Base-by-base conservation (phyloP, 2,113 vertebrate species). In the Brevimyrus niger region DNA sequence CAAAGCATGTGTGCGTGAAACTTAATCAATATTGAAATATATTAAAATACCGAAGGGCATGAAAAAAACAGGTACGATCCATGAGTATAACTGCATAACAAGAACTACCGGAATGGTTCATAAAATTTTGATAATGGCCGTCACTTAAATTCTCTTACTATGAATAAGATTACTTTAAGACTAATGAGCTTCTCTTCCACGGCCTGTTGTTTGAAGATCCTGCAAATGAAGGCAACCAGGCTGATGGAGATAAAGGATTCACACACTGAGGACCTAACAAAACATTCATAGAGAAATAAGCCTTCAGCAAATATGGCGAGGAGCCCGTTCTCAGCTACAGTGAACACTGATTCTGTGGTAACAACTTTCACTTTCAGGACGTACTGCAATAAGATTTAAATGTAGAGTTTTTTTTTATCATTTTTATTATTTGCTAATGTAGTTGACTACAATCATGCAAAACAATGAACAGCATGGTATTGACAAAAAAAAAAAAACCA, bases 191-290 rank as follows among this genome's bases (percentile, higher is more conserved):
- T 35, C 65, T 73, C 65, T 17, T 73, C 27, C 27, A 13, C 4
- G 27, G 27, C 89, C 90, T 86, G n/a, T 84, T 35, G 89, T 50
- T 50, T 51, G 61, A 65, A 97, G 96, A 94, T 96, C 91, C 88
- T 97, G 88, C 96, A 96, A 91, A 94, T 95, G 91, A 97, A 97
- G 89, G 95, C 96, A 51, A 92, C 80, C 91, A 92, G 92, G 89
- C 92, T 96, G 86, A 90, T 96, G 27, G 91, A 94, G 88, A 93
- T 96, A 89, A 96, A 97, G 92, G 96, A 96, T 90, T 93, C 92
- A 90, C 91, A 91, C 9, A 95, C 96, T 0, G 92, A 93, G 5
- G 95, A 95, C 51, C 92, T 96, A 90, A 94, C 65, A 0, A 91
- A 90, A 2, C 92, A 93, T 46, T 88, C 94, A 91, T 92, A 95